Evolutionary conservation across 2,888 invertebrate genomes (phyloP), one percentile per base, ranked within the genome.

Genomic region (Bombylius major): DNA sequence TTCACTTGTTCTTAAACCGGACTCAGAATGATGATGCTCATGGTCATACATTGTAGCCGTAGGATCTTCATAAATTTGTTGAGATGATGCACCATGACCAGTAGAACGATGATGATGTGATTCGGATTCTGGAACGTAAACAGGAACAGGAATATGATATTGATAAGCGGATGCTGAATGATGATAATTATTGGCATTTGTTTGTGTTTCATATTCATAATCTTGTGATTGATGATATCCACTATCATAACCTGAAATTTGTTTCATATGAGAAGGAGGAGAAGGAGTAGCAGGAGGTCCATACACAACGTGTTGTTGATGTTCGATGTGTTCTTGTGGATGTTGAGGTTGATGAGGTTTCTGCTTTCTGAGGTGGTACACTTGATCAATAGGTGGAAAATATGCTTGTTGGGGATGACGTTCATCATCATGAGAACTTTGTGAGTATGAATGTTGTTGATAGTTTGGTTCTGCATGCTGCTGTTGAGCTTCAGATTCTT

Each of bases 401-500:
- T 47, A 11, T 9, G 8, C 11, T 11, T 42, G 39, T 11, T 42
- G 39, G 1, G 34, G 7, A 36, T 42, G 39, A 8, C 5, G 39
- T 23, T 23, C 23, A 23, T 23, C 23, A 23, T 23, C 23, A 42
- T 42, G 11, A 11, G 8, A 42, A 42, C 11, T 8, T 4, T 8
- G 47, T 23, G 47, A 5, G 8, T 42, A 42, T 4, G 5, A 4
- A 42, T 62, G 62, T 11, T 57, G 58, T 6, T 62, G 60, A 3
- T 68, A 53, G 12, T 58, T 51, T 1, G 31, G 36, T 31, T 31
- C 45, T 34, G 45, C 51, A 5, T n/a, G 47, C 36, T 47, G 42
- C 14, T 48, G 48, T 5, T 44, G 45, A 13, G 13, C 6, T 12
- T 74, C 73, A 7, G 69, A 65, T 53, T 71, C 69, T 56, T 75